These are phyloP conservation scores for Nasonia giraulti DNA, from an alignment of 1,140 invertebrate species.

Conservation along the genomic window DNA sequence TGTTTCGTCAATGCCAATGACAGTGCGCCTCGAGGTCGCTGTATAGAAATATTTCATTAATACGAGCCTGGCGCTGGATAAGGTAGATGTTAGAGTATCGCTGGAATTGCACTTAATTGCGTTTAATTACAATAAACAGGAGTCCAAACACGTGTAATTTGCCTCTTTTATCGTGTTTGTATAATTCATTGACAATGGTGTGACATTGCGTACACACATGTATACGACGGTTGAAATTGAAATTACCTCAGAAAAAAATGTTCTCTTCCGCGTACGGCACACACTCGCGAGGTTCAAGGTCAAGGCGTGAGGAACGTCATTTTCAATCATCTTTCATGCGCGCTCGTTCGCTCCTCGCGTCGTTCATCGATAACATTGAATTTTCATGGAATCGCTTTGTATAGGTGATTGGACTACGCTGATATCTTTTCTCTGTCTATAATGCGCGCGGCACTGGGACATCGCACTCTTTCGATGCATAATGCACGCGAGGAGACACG, in stretches of 20 bases:
- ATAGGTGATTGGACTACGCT: not conserved
- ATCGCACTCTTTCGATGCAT: no score
- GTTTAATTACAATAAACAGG: not conserved
- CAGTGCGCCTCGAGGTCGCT: not conserved
- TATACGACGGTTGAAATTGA: not conserved
- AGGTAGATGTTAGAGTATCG: not conserved
- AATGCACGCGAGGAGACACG: no score
- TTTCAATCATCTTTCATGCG: conserved; percentile 3
- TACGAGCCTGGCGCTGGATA: not conserved
- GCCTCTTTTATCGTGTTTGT: no score
- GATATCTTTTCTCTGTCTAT: not conserved
- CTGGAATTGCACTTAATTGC: not conserved
- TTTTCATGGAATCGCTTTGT: conserved; percentile 7
- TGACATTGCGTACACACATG: no score
- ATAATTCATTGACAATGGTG: no score
- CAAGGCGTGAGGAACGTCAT: not conserved
- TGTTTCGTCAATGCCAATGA: not conserved
- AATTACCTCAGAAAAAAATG: not conserved
- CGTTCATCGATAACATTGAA: conserved; percentile 10
- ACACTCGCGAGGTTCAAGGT: conserved; percentile 12
- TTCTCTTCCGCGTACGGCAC: not conserved
- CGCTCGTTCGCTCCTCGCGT: not conserved
- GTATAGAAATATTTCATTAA: not conserved
- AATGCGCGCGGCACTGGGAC: no score
- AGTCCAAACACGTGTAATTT: no score